These are phyloP conservation scores for Porites cylindrica DNA, from an alignment of 92 coral and sea anemone species.

Conservation along the genomic window DNA sequence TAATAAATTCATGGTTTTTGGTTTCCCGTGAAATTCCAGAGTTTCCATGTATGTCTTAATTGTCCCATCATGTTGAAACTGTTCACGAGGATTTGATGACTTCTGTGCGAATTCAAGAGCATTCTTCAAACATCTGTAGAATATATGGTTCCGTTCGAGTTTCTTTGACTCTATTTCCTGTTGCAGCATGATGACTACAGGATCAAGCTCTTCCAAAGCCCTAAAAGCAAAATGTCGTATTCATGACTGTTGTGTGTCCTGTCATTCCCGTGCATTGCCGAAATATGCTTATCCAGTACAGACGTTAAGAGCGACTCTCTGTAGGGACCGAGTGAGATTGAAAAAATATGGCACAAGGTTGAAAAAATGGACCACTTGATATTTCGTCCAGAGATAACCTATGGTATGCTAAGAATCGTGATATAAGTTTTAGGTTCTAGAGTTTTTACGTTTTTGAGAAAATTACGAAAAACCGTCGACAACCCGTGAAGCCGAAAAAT, in stretches of 20 bases:
- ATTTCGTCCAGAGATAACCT: too few relatives aligned
- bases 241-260: not conserved
- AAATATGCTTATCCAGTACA: conserved; percentile 1
- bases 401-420: too few relatives aligned
- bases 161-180: conserved; percentile 45
- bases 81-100: conserved; percentile 52
- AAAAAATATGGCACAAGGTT: too few relatives aligned
- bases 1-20: conserved; percentile 50
- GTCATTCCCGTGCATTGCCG: conserved; percentile 6
- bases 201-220: conserved; percentile 51
- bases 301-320: too few relatives aligned
- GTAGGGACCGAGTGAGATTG: too few relatives aligned
- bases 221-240: conserved; percentile 16
- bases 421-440: too few relatives aligned
- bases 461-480: too few relatives aligned
- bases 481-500: too few relatives aligned
- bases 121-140: conserved; percentile 45
- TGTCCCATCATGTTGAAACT: conserved; percentile 35
- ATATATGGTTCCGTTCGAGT: conserved; percentile 40
- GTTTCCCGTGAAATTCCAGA: conserved; percentile 55
- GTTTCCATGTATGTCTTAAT: conserved; percentile 46
- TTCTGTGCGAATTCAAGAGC: conserved; percentile 49
- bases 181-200: conserved; percentile 40
- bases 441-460: too few relatives aligned
- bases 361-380: too few relatives aligned